A percentile compares a stretch with the other conserved stretches of the same genome.
Evolutionary conservation across 2,113 vertebrate genomes (phyloP).

Genomic region (Perognathus longimembris): DNA sequence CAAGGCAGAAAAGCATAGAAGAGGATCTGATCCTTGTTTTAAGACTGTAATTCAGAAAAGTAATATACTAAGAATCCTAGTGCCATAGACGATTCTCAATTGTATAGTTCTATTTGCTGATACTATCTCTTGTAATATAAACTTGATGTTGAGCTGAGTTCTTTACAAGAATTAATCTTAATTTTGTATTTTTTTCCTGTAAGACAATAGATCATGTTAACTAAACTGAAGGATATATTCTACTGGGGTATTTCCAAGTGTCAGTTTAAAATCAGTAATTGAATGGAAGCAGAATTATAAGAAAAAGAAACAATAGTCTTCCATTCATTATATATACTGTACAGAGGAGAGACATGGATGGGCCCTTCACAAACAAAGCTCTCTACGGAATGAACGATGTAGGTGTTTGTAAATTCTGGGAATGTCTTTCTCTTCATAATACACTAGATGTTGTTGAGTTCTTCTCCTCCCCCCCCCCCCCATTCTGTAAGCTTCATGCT

Average conservation of each 20-base stretch:
- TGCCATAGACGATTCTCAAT: conserved; percentile 86
- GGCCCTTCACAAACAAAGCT: conserved; percentile 86
- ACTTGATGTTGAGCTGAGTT: conserved; percentile 85
- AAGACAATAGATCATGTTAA: conserved; percentile 87
- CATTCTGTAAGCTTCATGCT: conserved; percentile 52
- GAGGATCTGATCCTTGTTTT: conserved; percentile 90
- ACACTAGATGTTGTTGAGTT: conserved; percentile 93
- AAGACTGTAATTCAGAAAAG: conserved; percentile 90
- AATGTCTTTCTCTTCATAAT: conserved; percentile 93
- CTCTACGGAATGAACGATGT: conserved; percentile 89
- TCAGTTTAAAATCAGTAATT: conserved; percentile 84
- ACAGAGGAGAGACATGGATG: conserved; percentile 81
- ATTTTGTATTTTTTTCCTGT: conserved; percentile 88
- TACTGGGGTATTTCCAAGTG: conserved; percentile 85
- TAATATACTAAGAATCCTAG: conserved; percentile 90
- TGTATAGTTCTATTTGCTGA: conserved; percentile 91
- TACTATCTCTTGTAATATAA: conserved; percentile 90
- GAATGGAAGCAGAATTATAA: conserved; percentile 86
- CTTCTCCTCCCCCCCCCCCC: conserved; percentile 77
- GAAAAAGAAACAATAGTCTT: conserved; percentile 89
- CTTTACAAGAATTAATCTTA: conserved; percentile 86
- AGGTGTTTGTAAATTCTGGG: conserved; percentile 93
- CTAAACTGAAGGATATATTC: conserved; percentile 84
- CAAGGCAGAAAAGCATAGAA: conserved; percentile 88
- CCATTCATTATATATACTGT: conserved; percentile 92